Evolutionary conservation across 2,113 vertebrate species (phyloP).

Genomic region (Pachypanchax playfairii): DNA sequence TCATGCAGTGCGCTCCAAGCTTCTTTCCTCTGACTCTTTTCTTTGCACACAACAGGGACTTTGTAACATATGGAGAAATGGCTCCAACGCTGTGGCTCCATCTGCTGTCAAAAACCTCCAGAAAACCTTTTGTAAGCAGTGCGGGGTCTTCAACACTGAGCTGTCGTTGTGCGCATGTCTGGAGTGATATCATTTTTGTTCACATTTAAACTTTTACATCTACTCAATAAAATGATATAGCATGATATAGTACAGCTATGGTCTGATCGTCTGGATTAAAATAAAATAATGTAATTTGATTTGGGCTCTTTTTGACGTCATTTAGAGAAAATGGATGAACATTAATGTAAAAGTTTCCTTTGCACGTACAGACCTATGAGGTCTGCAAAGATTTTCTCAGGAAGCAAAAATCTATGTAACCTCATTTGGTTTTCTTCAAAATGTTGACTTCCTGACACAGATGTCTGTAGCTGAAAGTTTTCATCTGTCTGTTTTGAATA

Average conservation of each 20-base stretch:
- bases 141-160: too few relatives aligned
- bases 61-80: constrained; percentile 13
- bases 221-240: too few relatives aligned
- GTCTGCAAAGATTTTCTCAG: constrained; percentile 15
- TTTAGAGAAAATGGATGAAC: too few relatives aligned
- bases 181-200: too few relatives aligned
- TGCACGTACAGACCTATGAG: background rate
- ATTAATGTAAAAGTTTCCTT: background rate
- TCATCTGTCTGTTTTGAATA: background rate
- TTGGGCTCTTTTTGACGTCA: too few relatives aligned
- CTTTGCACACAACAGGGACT: background rate
- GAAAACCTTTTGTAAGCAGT: background rate
- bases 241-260: too few relatives aligned
- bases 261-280: too few relatives aligned
- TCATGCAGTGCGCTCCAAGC: constrained; percentile 1
- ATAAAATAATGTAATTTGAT: too few relatives aligned
- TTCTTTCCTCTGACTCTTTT: constrained; percentile 12
- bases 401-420: background rate
- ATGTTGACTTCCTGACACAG: constrained; percentile 9
- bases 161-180: too few relatives aligned
- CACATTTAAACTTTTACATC: too few relatives aligned
- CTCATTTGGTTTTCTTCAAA: constrained; percentile 17
- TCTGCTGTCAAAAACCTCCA: constrained; percentile 54
- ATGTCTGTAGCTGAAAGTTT: background rate
- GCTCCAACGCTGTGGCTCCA: constrained; percentile 59